Percentiles rank a stretch among this genome's conserved stretches.
These are phyloP conservation scores for Dasypus novemcinctus DNA, from an alignment of 2,113 vertebrate genomes.

Conservation along the genomic window DNA sequence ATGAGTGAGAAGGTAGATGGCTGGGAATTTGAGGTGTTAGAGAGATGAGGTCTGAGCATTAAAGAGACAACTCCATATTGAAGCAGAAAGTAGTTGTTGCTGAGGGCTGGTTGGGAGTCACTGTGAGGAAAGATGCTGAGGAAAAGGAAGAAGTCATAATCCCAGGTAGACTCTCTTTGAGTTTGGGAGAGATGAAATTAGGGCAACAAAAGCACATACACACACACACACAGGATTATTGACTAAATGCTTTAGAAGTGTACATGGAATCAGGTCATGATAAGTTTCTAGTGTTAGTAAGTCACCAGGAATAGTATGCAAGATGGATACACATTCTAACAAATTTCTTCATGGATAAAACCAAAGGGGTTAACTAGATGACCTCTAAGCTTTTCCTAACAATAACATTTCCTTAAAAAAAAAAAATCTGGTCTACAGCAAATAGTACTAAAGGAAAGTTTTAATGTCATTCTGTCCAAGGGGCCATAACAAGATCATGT, in stretches of 20 bases:
- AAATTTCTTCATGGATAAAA: conserved; percentile 19
- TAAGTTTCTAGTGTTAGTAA: background rate
- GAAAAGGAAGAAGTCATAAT: background rate
- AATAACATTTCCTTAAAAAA: background rate
- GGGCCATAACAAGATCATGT: background rate
- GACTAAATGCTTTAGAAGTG: background rate
- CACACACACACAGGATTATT: too few relatives aligned
- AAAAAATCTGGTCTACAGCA: background rate
- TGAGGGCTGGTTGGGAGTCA: background rate
- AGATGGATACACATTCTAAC: background rate
- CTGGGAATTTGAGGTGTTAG: background rate
- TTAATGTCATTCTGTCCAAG: background rate
- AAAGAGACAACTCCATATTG: background rate
- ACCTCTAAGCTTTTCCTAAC: background rate
- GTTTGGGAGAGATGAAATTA: background rate
- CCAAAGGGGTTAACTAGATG: background rate
- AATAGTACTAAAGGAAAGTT: background rate
- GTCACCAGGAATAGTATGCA: background rate
- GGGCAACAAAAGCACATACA: background rate
- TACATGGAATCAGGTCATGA: background rate
- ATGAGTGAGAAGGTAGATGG: background rate
- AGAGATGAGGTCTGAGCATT: background rate
- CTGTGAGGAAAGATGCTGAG: background rate
- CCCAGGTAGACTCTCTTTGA: background rate
- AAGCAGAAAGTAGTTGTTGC: background rate